These are phyloP conservation scores for Palythoa caribaeorum DNA, from an alignment of 92 coral and sea anemone genomes.

Conservation along the genomic window DNA sequence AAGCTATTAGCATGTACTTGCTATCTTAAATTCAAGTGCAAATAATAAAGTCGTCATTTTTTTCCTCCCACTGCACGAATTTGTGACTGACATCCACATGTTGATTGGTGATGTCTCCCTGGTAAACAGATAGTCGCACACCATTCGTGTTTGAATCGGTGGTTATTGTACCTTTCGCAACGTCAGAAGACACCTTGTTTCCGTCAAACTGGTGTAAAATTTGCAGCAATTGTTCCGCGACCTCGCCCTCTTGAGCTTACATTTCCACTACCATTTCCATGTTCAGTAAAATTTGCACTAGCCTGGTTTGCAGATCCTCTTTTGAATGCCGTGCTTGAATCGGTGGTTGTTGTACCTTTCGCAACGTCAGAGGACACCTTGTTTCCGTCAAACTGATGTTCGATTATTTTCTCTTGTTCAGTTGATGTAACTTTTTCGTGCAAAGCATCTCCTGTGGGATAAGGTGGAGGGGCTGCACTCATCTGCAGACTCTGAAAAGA, in stretches of 20 bases:
- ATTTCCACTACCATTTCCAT: background rate
- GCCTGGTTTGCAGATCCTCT: background rate
- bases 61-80: background rate
- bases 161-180: background rate
- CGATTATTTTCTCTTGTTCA: background rate
- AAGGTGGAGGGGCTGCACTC: background rate
- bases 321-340: background rate
- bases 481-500: background rate
- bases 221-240: background rate
- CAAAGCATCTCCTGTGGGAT: background rate
- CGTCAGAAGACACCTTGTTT: background rate
- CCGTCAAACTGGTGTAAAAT: background rate
- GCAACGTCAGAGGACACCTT: background rate
- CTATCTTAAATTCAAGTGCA: too few relatives aligned
- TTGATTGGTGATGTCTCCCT: conserved; percentile 82
- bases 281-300: background rate
- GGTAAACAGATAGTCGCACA: conserved; percentile 72
- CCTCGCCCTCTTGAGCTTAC: conserved; percentile 21
- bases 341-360: background rate
- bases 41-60: too few relatives aligned
- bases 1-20: too few relatives aligned
- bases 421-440: background rate
- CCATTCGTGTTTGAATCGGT: conserved; percentile 37
- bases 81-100: conserved; percentile 59
- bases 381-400: background rate